A percentile compares a stretch with the other conserved stretches of the same genome.
Conservation (phyloP, 2,797 vertebrate species). For the Periophthalmus magnuspinnatus region DNA sequence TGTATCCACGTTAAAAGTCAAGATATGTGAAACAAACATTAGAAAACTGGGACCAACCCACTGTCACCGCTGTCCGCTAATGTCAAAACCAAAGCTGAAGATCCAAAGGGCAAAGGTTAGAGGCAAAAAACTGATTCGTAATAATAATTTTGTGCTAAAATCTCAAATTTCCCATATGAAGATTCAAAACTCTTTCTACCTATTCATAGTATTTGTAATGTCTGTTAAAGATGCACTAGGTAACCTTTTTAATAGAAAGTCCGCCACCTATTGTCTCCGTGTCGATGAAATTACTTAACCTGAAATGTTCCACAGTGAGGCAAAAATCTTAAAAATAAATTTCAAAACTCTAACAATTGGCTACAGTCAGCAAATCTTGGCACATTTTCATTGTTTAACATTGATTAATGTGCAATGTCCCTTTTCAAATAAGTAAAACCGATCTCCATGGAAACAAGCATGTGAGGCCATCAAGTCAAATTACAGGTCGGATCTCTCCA, state of each 20-base stretch:
- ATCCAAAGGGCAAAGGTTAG: background rate
- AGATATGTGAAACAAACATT: constrained; percentile 76
- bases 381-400: too few species aligned
- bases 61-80: constrained; percentile 68
- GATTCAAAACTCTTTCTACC: too few species aligned
- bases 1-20: constrained; percentile 96
- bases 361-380: too few species aligned
- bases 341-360: too few species aligned
- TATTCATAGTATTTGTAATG: too few species aligned
- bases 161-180: background rate
- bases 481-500: background rate
- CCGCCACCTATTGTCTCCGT: background rate
- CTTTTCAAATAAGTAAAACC: background rate
- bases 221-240: too few species aligned
- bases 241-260: background rate
- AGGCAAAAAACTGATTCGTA: background rate
- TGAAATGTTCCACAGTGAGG: background rate
- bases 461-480: background rate
- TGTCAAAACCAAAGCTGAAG: constrained; percentile 36
- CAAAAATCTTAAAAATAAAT: too few species aligned
- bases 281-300: background rate
- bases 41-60: constrained; percentile 73
- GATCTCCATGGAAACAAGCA: background rate
- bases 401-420: too few species aligned
- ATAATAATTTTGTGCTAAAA: background rate